Percentiles rank a stretch among this genome's conserved stretches.
phyloP scores from a whole-genome alignment of 1,140 invertebrate species.

The Drosophila mayri region DNA sequence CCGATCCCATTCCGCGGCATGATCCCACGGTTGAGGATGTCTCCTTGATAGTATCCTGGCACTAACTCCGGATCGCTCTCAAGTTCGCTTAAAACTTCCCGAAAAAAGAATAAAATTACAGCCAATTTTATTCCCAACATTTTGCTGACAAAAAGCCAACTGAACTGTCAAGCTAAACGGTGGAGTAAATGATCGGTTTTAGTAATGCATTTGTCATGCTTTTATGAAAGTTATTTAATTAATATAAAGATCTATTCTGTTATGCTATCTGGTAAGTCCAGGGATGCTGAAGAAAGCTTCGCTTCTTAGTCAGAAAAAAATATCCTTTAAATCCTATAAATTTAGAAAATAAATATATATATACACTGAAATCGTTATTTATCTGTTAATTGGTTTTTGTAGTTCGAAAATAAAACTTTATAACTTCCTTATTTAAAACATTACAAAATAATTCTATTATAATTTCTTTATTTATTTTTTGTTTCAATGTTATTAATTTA shows the following conservation, averaged over 20 bases:
- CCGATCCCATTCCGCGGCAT: conserved; percentile 86
- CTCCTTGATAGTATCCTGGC: conserved; percentile 38
- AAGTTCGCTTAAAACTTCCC: neutral
- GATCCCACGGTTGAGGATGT: conserved; percentile 8
- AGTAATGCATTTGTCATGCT: conserved; percentile 10
- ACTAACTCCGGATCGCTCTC: conserved; percentile 33
- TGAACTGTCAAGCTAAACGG: neutral
- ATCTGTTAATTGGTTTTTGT: too few species aligned
- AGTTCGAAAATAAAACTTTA: too few species aligned
- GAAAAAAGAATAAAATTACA: neutral
- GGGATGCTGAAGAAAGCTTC: neutral
- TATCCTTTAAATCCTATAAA: neutral
- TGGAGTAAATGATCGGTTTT: neutral
- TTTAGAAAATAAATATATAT: too few species aligned
- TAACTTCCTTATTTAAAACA: too few species aligned
- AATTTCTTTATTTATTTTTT: too few species aligned
- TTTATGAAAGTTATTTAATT: neutral
- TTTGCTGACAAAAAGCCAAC: neutral
- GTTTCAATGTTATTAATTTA: too few species aligned
- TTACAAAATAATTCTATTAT: too few species aligned
- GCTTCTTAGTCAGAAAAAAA: neutral
- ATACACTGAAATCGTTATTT: too few species aligned
- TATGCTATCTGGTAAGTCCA: too few species aligned
- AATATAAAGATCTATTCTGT: neutral
- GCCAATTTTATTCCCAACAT: neutral